Evolutionary conservation across 30 jellyfish, hydroid and myxozoan species (phyloP), one percentile per base, ranked within the genome.

Genomic region (Hydractinia symbiolongicarpus): DNA sequence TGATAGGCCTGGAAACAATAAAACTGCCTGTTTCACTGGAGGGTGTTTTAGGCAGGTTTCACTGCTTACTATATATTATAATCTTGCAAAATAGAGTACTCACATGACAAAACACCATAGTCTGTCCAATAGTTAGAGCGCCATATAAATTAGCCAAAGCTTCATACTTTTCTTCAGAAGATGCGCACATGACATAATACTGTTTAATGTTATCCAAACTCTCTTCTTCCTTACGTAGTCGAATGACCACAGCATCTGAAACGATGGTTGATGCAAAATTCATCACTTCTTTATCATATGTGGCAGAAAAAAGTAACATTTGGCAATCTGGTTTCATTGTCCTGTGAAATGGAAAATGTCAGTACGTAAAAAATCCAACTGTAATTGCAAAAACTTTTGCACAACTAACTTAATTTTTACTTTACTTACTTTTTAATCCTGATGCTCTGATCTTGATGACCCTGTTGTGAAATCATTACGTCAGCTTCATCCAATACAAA

Each of bases 401-500:
- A 30, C 2, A 2, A 30, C 44, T 30, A 30, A 30, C n/a, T 30
- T 30, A 30, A 1, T 30, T 30, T 30, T 30, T 30, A 30, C 44
- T 30, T 30, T 10, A 44, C 90, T n/a, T 60, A 94, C 99, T 81
- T 81, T 79, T 86, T 94, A 7, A 89, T 89, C 50, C 99, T 55
- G 64, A 83, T 77, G 1, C 92, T 83, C 62, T 88, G 97, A 77
- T 89, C 97, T 82, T 88, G 97, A 83, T 94, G 99, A 16, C 99
- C 99, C 76, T 89, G 97, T 72, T 95, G 93, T 55, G 99, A 94
- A 8, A 94, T 94, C 99, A 94, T 94, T 78, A 94, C 99, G 72
- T 94, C 99, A 21, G 99, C 99, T 79, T 94, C 99, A 79, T 94
- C 99, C 64, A 94, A 85, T 4, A 94, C 99, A 79, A 88, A 94